Base-by-base conservation (phyloP, 2,888 invertebrate species). In the Vesta saturnalis region DNA sequence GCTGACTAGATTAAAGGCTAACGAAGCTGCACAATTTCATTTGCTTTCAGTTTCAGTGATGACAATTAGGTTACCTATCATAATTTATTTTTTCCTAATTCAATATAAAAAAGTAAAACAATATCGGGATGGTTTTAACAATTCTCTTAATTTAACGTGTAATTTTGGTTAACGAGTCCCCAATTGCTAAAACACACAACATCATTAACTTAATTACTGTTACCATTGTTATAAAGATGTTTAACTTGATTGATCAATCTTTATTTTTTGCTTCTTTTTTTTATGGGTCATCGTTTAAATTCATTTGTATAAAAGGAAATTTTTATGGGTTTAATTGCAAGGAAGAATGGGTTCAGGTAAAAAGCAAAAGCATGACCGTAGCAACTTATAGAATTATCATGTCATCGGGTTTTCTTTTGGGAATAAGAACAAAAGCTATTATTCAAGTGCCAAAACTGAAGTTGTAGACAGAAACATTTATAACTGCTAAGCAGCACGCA, bases 401-500 rank as follows among this genome's bases (percentile, higher is more conserved):
- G 75, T 75, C 75, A 74, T 73, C 71, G 69, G 67, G 59, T 63
- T 69, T 71, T 73, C 70, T 69, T 71, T 70, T 61, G 55, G 39
- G 55, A 35, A 58, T 67, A 64, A 64, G 72, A 74, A 74, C 74
- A 74, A 74, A 74, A 70, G 73, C 74, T 67, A 72, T 74, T 74
- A 74, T 74, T 74, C 70, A 73, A 72, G 71, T 71, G 69, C 72
- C 71, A 69, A 59, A 69, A 69, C 67, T 71, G 67, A 69, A 71
- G 64, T 67, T 65, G 63, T 64, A 65, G 66, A 59, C 69, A 71
- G 65, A 64, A 67, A 68, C 71, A 64, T 59, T 70, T 65, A 66
- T 73, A 74, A 74, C 73, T 72, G 72, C 73, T 69, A 61, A 49
- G 64, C 66, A 72, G 61, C 74, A 74, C 74, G 74, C 74, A 66